Percentiles rank a stretch among this genome's conserved stretches.
Evolutionary conservation across 2,797 vertebrate species (phyloP).

Genomic region (Lateolabrax maculatus): DNA sequence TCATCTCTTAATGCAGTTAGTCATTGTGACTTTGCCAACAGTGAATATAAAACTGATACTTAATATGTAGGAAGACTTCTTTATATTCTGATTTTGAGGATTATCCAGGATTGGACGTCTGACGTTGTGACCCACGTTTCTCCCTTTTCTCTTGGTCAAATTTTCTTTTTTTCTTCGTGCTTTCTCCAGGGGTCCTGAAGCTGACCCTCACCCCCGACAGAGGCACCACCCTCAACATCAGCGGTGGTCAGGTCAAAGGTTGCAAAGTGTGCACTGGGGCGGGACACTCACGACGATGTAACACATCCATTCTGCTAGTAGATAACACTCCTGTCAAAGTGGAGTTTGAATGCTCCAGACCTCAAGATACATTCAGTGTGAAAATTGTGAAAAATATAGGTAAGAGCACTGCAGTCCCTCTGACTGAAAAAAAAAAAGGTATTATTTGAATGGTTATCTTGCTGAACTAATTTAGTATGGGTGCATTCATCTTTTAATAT

Average conservation of each 20-base stretch:
- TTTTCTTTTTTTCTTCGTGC: neutral
- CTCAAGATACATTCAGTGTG: slow-evolving; percentile 75
- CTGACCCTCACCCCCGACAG: slow-evolving; percentile 57
- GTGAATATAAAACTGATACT: neutral
- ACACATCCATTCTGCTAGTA: slow-evolving; percentile 31
- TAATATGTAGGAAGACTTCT: neutral
- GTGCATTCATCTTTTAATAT: slow-evolving; percentile 26
- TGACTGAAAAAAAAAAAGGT: neutral
- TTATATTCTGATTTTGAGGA: neutral
- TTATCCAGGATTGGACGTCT: neutral
- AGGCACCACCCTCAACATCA: slow-evolving; percentile 64
- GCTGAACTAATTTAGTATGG: neutral
- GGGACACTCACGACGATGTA: slow-evolving; percentile 20
- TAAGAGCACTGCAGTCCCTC: slow-evolving; percentile 43
- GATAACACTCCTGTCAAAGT: slow-evolving; percentile 22
- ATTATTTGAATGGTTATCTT: neutral
- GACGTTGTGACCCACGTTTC: neutral
- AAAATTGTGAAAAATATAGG: slow-evolving; percentile 72
- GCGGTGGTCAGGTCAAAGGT: slow-evolving; percentile 17
- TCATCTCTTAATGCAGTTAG: slow-evolving; percentile 18
- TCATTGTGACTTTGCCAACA: slow-evolving; percentile 27
- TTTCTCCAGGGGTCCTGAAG: slow-evolving; percentile 49
- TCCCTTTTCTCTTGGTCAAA: neutral
- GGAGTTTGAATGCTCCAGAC: slow-evolving; percentile 72
- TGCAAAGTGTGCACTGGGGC: slow-evolving; percentile 72